Evolutionary conservation across 2,888 invertebrate genomes (phyloP).

Genomic region (Sturmia bella): DNA sequence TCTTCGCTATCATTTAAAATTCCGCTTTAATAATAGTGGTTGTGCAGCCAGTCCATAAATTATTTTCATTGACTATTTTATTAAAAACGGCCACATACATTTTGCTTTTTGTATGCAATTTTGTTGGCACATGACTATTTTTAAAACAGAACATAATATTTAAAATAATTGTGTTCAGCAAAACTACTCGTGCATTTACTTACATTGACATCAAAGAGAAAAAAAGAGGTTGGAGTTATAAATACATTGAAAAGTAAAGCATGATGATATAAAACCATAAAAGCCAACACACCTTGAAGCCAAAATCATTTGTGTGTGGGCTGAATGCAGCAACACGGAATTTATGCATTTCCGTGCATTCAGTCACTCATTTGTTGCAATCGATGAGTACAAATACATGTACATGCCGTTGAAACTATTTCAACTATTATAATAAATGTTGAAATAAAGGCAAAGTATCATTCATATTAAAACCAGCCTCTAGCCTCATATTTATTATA

Average conservation of each 20-base stretch:
- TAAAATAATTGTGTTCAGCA: slow-evolving; percentile 31
- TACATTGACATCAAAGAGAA: not conserved
- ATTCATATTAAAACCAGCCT: too few species aligned
- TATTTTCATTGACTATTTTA: slow-evolving; percentile 40
- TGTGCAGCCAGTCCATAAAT: slow-evolving; percentile 4
- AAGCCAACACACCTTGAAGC: slow-evolving; percentile 17
- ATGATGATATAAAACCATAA: not conserved
- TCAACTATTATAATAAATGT: too few species aligned
- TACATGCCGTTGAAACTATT: too few species aligned
- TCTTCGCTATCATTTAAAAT: not conserved
- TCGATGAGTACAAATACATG: too few species aligned
- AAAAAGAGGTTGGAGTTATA: not conserved
- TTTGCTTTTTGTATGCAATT: slow-evolving; percentile 2
- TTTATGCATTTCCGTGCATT: slow-evolving; percentile 4
- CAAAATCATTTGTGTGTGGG: not conserved
- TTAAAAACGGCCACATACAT: not conserved
- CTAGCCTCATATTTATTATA: too few species aligned
- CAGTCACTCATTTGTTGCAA: too few species aligned
- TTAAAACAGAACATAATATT: slow-evolving; percentile 42
- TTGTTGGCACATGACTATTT: slow-evolving; percentile 39
- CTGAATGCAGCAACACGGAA: slow-evolving; percentile 1
- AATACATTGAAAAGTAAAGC: not conserved
- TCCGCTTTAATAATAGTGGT: slow-evolving; percentile 12
- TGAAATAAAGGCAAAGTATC: too few species aligned
- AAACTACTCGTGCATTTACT: not conserved